Base-by-base conservation (phyloP, 2,113 vertebrate species). In the Peromyscus leucopus region DNA sequence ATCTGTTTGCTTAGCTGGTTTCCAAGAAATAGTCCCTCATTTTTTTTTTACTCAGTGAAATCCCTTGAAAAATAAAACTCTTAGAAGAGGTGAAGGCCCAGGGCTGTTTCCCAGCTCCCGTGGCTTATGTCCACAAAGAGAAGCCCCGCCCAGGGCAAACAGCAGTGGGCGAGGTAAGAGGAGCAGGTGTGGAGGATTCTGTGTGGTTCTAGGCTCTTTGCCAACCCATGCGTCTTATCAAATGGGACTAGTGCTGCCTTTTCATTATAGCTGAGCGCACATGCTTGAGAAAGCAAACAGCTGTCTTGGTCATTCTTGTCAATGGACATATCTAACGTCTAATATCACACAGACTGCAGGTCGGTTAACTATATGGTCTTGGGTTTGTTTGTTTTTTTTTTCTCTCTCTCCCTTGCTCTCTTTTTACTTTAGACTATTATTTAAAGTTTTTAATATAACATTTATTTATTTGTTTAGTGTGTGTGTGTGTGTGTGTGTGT, bases 1-100 rank as follows among this genome's bases (percentile, higher is more conserved):
- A n/a, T 63, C 85, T 85, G 57, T 94, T 96, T 91, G 69, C 79
- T 90, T 76, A 89, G 39, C 80, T 95, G 75, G 69, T 87, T 89
- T 91, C 76, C 94, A 93, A 93, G 61, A 88, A 80, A 78, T 74
- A 65, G 72, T 33, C 63, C 65, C n/a, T 90, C 67, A 2, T 61
- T 91, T 67, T 55, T 55, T 48, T 95, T 74, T 89, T 10, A 85
- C 79, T 72, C 85, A 57, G 21, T 83, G 36, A 94, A 89, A 71
- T 89, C 3, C 26, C 78, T 96, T 84, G 59, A 91, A 65, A 89
- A 96, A 69, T 75, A 63, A 92, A 94, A 92, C 83, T 71, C 72
- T 13, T 4, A 91, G 42, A 75, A 42, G 13, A 31, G 46, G n/a
- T 71, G 51, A 93, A 39, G 57, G 75, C 33, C 26, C 61, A 82